These are phyloP conservation scores for Octomys mimax DNA, from an alignment of 2,797 vertebrate genomes.

Conservation along the genomic window DNA sequence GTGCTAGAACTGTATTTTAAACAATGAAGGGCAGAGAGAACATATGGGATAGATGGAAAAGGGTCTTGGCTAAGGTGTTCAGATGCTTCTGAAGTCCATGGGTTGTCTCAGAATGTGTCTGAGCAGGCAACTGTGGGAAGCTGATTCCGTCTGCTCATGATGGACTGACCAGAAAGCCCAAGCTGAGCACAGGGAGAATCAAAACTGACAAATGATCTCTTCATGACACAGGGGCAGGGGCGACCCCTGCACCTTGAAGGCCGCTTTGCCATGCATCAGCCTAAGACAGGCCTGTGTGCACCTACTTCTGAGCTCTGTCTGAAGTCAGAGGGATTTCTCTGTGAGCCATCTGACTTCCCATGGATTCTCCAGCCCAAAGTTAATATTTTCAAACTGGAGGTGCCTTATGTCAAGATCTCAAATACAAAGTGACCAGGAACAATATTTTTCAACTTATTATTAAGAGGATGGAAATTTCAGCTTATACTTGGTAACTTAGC, in stretches of 20 bases:
- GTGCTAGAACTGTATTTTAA: constrained; percentile 15
- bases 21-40: not conserved
- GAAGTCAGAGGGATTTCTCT: constrained; percentile 44
- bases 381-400: not conserved
- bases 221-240: constrained; percentile 15
- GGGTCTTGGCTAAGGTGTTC: not conserved
- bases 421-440: not conserved
- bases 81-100: constrained; percentile 15
- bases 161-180: constrained; percentile 32
- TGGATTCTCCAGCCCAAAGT: constrained; percentile 35
- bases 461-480: constrained; percentile 20
- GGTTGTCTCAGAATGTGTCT: not conserved
- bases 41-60: not conserved
- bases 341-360: not conserved
- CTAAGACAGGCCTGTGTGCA: not conserved
- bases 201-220: constrained; percentile 47
- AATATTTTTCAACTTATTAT: not conserved
- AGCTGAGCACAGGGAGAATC: not conserved
- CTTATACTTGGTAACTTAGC: not conserved
- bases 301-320: not conserved
- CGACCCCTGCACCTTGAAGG: not conserved
- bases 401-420: not conserved
- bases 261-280: not conserved
- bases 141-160: not conserved
- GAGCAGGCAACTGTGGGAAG: constrained; percentile 22